These are phyloP conservation scores for Dipodomys ordii DNA, from an alignment of 2,113 vertebrate species.

Conservation along the genomic window DNA sequence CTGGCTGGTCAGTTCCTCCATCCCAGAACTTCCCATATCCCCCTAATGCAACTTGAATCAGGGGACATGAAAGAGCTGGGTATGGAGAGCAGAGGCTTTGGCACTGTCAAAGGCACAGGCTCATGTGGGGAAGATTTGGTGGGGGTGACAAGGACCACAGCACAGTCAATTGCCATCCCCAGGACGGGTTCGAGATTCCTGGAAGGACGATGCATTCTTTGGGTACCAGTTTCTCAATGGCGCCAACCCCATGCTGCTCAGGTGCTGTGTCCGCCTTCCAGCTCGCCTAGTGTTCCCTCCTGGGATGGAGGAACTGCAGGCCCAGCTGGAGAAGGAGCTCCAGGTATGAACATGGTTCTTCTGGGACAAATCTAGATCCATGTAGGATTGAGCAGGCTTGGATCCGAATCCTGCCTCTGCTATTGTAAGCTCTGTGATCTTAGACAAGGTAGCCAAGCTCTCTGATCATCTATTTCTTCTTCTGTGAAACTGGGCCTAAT, in stretches of 20 bases:
- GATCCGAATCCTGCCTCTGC: neutral
- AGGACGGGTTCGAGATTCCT: slow-evolving; percentile 88
- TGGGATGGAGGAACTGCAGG: slow-evolving; percentile 85
- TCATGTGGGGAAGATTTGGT: neutral
- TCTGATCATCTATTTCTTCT: neutral
- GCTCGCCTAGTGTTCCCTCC: slow-evolving; percentile 83
- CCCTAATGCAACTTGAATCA: neutral
- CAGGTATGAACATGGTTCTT: neutral
- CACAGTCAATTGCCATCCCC: neutral
- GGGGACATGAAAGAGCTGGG: neutral
- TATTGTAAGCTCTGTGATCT: neutral
- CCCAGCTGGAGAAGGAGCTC: slow-evolving; percentile 85
- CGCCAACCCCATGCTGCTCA: slow-evolving; percentile 88
- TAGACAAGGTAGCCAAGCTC: neutral
- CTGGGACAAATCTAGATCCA: neutral
- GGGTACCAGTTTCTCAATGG: slow-evolving; percentile 91
- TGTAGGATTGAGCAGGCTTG: neutral
- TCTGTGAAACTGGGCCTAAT: neutral
- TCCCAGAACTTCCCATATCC: neutral
- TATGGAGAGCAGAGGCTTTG: neutral
- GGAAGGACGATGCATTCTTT: slow-evolving; percentile 91
- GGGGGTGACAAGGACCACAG: neutral
- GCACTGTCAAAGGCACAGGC: neutral
- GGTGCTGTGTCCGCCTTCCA: slow-evolving; percentile 82
- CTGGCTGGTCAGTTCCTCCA: slow-evolving; percentile 83